Base-by-base conservation (phyloP, 2,797 vertebrate species). In the Momotus momota region DNA sequence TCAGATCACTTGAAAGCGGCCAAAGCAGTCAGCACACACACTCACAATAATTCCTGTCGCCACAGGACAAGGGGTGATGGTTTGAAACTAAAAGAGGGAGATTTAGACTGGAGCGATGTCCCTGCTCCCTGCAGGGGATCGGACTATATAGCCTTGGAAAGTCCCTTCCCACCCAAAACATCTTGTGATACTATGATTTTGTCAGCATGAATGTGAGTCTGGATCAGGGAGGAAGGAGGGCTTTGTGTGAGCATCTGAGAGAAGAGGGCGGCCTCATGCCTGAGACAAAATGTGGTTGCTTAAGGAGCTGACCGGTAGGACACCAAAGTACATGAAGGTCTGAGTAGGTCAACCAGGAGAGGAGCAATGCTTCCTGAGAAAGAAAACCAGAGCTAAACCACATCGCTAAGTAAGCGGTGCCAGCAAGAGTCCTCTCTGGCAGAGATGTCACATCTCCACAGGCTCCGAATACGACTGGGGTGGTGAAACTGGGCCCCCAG, bases 231-330 rank as follows among this genome's bases (percentile, higher is more conserved):
- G 69, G n/a, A 72, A 60, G 40, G 60, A 80, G 13, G 17, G 13
- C 52, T 91, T 72, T 38, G 12, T 20, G n/a, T 27, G 43, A 79
- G 51, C 33, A 18, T 43, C 23, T 2, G 7, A 61, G 60, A n/a
- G 64, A 64, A 88, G 45, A 61, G 12, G 54, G 35, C 13, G 27
- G 8, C 38, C 17, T 52, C 0, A 0, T 35, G 6, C 40, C 41
- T 41, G 70, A 74, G 52, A 29, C 4, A 3, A 64, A 74, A 51
- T 2, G 12, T 12, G 61, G 6, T 43, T 1, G 5, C n/a, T 60
- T 64, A 89, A 81, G 58, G 40, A 74, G 19, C 12, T 55, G 52
- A 46, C 10, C n/a, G 31, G 57, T 11, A 81, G 52, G 73, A 55
- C 20, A 8, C 16, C 22, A 10, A 67, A 57, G 48, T 19, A 40